Evolutionary conservation across 1,140 invertebrate species (phyloP).

Genomic region (Zaprionus gabonicus): DNA sequence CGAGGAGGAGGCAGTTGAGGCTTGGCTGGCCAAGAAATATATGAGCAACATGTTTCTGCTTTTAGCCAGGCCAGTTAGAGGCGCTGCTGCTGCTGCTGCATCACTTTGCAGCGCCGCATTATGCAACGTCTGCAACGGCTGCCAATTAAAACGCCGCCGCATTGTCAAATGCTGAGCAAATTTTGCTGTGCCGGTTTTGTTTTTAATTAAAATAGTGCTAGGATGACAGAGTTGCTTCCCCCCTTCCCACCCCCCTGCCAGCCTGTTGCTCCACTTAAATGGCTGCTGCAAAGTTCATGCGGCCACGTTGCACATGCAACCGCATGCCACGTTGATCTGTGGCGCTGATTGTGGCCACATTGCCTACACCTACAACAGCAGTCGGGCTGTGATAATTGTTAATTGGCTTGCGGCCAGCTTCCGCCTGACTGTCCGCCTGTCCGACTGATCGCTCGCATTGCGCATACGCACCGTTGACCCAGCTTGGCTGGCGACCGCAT

Average conservation of each 20-base stretch:
- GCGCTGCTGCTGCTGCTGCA: slow-evolving; percentile 1
- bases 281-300: slow-evolving; percentile 31
- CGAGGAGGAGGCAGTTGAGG: background rate
- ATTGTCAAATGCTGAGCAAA: slow-evolving; percentile 57
- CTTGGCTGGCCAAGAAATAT: background rate
- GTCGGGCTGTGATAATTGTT: slow-evolving; percentile 5
- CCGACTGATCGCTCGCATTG: slow-evolving; percentile 52
- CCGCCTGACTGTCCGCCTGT: background rate
- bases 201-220: slow-evolving; percentile 40
- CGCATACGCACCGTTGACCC: slow-evolving; percentile 73
- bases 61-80: slow-evolving; percentile 21
- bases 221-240: background rate
- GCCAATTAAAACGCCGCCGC: slow-evolving; percentile 61
- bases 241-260: background rate
- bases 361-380: slow-evolving; percentile 10
- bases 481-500: slow-evolving; percentile 50
- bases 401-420: slow-evolving; percentile 55
- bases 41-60: slow-evolving; percentile 36
- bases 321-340: background rate
- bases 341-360: slow-evolving; percentile 41
- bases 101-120: slow-evolving; percentile 38
- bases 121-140: slow-evolving; percentile 34
- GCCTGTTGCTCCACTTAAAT: slow-evolving; percentile 30
- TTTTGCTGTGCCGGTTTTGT: slow-evolving; percentile 16
- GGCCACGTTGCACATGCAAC: slow-evolving; percentile 49